Base-by-base conservation (phyloP, 1,140 invertebrate genomes). In the Neodiprion virginianus region DNA sequence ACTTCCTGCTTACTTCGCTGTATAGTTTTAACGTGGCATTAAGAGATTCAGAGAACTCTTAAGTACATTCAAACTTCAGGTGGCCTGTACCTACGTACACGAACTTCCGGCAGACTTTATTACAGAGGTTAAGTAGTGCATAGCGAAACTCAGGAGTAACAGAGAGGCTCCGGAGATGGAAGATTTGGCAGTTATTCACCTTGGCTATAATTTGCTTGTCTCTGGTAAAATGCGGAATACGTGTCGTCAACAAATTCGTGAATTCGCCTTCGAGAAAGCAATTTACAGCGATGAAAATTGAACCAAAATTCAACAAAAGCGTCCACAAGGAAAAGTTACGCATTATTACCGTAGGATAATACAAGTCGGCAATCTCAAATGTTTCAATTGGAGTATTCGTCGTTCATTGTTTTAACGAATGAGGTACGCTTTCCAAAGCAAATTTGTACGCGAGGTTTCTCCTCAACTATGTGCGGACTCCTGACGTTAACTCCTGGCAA, bases 71-170 rank as follows among this genome's bases (percentile, higher is more conserved):
- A 61, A 61, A 61, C 53, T 61, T 14, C 53, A 61, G 53, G 53
- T 61, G 53, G 53, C 53, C n/a, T 14, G 11, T 14, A 12, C n/a
- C n/a, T 17, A 61, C 53, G 53, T 12, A 61, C n/a, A 61, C 11
- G 53, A 61, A 61, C 53, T 61, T 61, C 53, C 53, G 50, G 53
- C 53, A 17, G 53, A 61, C 53, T 61, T 61, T 61, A 61, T 61
- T 61, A 61, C 53, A 61, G 11, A 61, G n/a, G 11, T 61, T 61
- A 61, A 61, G 11, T 17, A 61, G n/a, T 17, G 28, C 53, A 14
- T 17, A 61, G 53, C 53, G 11, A 17, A 8, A 17, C 53, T 17
- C 11, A 8, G 11, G 53, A 61, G 28, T 40, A 40, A 40, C 28
- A 61, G 11, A 8, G 53, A 61, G n/a, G n/a, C 53, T 61, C 4